Evolutionary conservation across 2,113 vertebrate species (phyloP).

Genomic region (Corythornis vintsioides): DNA sequence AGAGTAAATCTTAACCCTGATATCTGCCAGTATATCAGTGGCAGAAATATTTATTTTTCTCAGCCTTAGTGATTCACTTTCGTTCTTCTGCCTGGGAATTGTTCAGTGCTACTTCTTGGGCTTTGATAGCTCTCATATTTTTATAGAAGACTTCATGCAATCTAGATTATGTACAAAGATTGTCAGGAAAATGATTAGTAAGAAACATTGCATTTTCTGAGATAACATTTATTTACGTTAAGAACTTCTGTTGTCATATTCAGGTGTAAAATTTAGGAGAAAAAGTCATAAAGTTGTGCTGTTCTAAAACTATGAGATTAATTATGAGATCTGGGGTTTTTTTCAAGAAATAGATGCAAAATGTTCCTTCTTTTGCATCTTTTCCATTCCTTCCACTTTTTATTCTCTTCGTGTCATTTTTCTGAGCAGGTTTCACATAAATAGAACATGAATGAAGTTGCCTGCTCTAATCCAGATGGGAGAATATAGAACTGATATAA

Average conservation of each 20-base stretch:
- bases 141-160: background rate
- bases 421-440: background rate
- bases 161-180: background rate
- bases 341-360: background rate
- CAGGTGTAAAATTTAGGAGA: background rate
- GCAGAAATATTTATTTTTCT: background rate
- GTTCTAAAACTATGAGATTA: background rate
- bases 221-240: background rate
- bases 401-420: background rate
- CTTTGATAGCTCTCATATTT: background rate
- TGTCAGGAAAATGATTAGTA: background rate
- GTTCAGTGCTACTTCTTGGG: background rate
- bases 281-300: background rate
- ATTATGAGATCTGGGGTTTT: background rate
- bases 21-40: fast-evolving
- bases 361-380: background rate
- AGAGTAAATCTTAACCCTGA: background rate
- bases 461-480: slow-evolving; percentile 4
- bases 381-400: background rate
- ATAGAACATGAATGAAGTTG: background rate
- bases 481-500: background rate
- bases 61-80: background rate
- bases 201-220: background rate
- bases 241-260: background rate
- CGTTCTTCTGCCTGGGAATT: background rate